Evolutionary conservation across 2,113 vertebrate species (phyloP), one percentile per base, ranked within the genome.

Genomic region (Sardina pilchardus): DNA sequence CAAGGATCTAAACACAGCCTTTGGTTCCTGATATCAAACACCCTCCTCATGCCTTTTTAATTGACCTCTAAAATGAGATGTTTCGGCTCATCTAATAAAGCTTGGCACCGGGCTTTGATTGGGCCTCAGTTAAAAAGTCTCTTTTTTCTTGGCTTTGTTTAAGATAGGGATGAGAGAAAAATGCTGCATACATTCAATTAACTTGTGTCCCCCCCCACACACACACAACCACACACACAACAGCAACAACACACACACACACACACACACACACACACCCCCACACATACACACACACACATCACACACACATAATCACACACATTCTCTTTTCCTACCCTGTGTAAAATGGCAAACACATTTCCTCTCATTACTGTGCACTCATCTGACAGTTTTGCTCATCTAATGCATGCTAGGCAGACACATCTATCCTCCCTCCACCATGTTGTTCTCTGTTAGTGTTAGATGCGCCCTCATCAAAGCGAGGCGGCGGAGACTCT

Each of bases 101-200:
- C 53, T 63, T 67, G 75, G 81, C 53, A 82, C 26, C n/a, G 4
- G 81, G 67, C 14, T 71, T 86, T 56, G 78, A 67, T 85, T 21
- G 53, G 19, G 56, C 5, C 24, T 6, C 39, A 53, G 39, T 53
- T 12, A 56, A 81, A 78, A 83, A 88, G n/a, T 44, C 19, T 53
- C 17, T 67, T 53, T 86, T 82, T 44, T 80, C 45, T 85, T 50
- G 21, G 14, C 82, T 85, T 86, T 89, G 75, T 86, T 53, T 42
- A 82, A 84, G 81, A 86, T 88, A 34, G 71, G 63, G 71, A 36
- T 78, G 71, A 78, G 71, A 78, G 14, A 16, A 12, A 71, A 78
- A 78, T 78, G 71, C 71, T 16, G 71, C 71, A 78, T 78, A 36
- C 71, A 78, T 78, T 36, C 36, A 78, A 78, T 36, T 1, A 36